phyloP scores from a whole-genome alignment of 2,113 vertebrate genomes.

The Halcyon malimbica region DNA sequence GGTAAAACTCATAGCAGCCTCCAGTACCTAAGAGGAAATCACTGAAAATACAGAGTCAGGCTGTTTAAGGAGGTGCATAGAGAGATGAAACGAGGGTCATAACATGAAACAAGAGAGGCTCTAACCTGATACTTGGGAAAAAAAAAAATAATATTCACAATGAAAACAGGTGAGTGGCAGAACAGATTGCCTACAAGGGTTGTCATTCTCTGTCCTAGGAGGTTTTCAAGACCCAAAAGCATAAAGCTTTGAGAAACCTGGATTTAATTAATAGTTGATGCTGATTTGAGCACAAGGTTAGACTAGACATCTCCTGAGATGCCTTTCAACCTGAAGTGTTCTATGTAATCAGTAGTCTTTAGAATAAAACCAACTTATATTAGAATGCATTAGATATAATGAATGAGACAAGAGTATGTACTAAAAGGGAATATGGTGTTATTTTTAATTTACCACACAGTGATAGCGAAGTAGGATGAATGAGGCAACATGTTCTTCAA shows the following conservation, averaged over 20 bases:
- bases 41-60: background rate
- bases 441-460: background rate
- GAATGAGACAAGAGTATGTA: background rate
- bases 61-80: background rate
- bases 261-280: background rate
- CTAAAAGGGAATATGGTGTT: background rate
- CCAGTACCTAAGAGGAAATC: background rate
- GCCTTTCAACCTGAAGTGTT: background rate
- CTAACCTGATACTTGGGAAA: background rate
- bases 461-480: background rate
- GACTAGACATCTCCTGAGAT: rapidly evolving
- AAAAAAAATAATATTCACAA: background rate
- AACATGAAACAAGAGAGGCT: background rate
- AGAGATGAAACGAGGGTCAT: background rate
- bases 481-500: background rate
- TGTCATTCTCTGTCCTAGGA: background rate
- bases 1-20: background rate
- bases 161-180: background rate
- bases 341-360: background rate
- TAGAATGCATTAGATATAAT: background rate
- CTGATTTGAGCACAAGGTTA: background rate
- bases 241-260: background rate
- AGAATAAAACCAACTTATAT: background rate
- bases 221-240: background rate
- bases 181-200: background rate